Conservation (phyloP, 2,113 vertebrate species). For the Atractosteus spatula region DNA sequence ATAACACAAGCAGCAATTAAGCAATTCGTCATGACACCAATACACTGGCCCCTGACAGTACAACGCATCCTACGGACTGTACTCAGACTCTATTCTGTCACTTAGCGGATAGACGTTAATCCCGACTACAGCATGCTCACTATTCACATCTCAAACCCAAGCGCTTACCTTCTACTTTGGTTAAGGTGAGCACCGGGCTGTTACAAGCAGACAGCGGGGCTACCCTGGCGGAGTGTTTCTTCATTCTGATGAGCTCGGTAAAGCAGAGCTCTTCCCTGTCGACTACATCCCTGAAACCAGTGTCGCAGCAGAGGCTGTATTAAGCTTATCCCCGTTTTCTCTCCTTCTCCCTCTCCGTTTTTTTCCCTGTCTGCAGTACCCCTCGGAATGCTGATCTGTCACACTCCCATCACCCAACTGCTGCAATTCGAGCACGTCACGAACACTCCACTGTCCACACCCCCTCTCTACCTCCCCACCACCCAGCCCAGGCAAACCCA, state of each 20-base stretch:
- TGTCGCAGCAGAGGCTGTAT: conserved; percentile 37
- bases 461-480: conserved; percentile 1
- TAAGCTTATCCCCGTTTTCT: conserved; percentile 5
- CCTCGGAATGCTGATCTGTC: conserved; percentile 41
- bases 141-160: too few relatives aligned
- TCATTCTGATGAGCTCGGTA: conserved; percentile 82
- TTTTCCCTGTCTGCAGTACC: conserved; percentile 33
- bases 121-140: too few relatives aligned
- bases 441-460: conserved; percentile 6
- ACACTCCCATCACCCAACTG: conserved; percentile 47
- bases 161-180: conserved; percentile 91
- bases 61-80: too few relatives aligned
- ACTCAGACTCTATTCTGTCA: too few relatives aligned
- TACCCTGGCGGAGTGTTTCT: conserved; percentile 93
- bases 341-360: conserved; percentile 15
- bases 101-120: too few relatives aligned
- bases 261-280: conserved; percentile 69
- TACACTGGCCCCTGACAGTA: too few relatives aligned
- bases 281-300: conserved; percentile 82
- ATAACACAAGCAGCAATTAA: too few relatives aligned
- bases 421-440: conserved; percentile 63
- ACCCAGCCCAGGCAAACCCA: conserved; percentile 5
- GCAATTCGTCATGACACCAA: too few relatives aligned
- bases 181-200: conserved; percentile 93
- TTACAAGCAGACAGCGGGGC: conserved; percentile 94